These are phyloP conservation scores for Pipistrellus nathusii DNA, from an alignment of 2,797 vertebrate genomes.

Conservation along the genomic window DNA sequence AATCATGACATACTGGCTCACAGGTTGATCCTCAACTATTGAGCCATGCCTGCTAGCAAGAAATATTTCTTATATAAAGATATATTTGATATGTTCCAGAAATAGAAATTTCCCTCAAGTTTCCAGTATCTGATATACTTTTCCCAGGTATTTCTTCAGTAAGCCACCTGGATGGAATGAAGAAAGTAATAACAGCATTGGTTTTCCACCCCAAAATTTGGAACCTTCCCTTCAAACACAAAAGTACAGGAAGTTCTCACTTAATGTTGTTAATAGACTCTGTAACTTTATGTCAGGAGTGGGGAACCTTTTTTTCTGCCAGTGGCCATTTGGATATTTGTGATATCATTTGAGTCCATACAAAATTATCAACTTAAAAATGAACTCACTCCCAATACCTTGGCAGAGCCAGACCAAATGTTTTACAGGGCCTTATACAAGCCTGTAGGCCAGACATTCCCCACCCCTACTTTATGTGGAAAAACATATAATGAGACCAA, in stretches of 20 bases:
- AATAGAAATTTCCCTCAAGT: slow-evolving; percentile 64
- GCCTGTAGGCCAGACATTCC: no score
- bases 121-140: slow-evolving; percentile 66
- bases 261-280: background rate
- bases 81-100: slow-evolving; percentile 56
- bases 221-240: background rate
- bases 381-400: no score
- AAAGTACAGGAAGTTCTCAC: background rate
- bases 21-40: no score
- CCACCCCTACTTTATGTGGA: background rate
- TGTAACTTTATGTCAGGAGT: background rate
- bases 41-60: background rate
- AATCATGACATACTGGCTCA: no score
- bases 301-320: no score
- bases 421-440: no score
- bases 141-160: slow-evolving; percentile 54
- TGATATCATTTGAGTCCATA: no score
- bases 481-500: background rate
- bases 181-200: slow-evolving; percentile 22
- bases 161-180: slow-evolving; percentile 30
- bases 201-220: slow-evolving; percentile 33
- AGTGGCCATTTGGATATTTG: no score
- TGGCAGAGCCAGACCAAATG: no score
- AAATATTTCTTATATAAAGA: slow-evolving; percentile 67
- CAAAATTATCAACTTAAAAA: no score